Percentiles rank a stretch among this genome's conserved stretches.
phyloP scores from a whole-genome alignment of 1,140 invertebrate species.

The Hyphantria cunea region DNA sequence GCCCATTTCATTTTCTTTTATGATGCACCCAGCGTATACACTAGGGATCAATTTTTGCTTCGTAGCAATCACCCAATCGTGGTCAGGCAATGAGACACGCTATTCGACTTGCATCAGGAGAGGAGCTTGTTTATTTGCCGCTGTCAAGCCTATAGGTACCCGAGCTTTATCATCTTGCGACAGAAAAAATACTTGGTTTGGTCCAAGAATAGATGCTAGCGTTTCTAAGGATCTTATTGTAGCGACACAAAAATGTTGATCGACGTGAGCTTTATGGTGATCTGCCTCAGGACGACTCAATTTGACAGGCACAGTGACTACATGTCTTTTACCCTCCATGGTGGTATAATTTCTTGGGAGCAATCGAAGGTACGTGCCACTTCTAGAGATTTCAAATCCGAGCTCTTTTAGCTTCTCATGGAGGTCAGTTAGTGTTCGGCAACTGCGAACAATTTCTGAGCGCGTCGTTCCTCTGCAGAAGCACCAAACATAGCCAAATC shows the following conservation, averaged over 20 bases:
- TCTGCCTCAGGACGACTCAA: background rate
- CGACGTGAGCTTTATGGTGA: slow-evolving; percentile 27
- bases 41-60: slow-evolving; percentile 1
- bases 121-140: slow-evolving; percentile 63
- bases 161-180: slow-evolving; percentile 70
- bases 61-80: slow-evolving; percentile 69
- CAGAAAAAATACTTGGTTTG: slow-evolving; percentile 18
- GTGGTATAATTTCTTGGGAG: slow-evolving; percentile 36
- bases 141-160: slow-evolving; percentile 65
- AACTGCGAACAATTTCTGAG: slow-evolving; percentile 46
- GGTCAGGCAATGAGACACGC: slow-evolving; percentile 62
- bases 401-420: slow-evolving; percentile 36
- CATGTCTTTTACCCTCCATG: slow-evolving; percentile 9
- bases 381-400: slow-evolving; percentile 41
- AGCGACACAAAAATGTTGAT: slow-evolving; percentile 36
- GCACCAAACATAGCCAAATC: slow-evolving; percentile 46
- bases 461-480: slow-evolving; percentile 49
- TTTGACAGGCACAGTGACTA: slow-evolving; percentile 1
- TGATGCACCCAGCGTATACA: slow-evolving; percentile 3
- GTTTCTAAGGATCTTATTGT: slow-evolving; percentile 36
- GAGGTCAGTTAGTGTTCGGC: slow-evolving; percentile 44
- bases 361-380: slow-evolving; percentile 36
- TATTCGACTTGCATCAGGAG: slow-evolving; percentile 49
- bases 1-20: slow-evolving; percentile 40
- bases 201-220: slow-evolving; percentile 41